These are phyloP conservation scores for Colius striatus DNA, from an alignment of 2,113 vertebrate species.

Conservation along the genomic window DNA sequence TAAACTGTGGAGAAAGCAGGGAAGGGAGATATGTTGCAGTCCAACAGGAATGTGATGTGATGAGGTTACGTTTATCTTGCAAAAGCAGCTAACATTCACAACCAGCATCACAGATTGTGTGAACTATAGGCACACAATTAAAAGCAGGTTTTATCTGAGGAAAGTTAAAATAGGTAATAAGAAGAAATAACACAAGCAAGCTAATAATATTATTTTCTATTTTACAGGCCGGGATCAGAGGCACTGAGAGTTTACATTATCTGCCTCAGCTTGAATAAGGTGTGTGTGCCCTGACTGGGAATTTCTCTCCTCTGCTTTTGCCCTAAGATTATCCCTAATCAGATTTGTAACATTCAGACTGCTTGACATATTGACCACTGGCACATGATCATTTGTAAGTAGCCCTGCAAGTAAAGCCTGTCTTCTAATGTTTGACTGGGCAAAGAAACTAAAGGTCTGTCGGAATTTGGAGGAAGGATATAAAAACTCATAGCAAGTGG, in stretches of 20 bases:
- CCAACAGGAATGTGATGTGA: neutral
- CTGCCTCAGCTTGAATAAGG: neutral
- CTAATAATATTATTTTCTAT: neutral
- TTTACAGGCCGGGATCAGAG: neutral
- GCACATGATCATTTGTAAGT: neutral
- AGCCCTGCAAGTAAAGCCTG: neutral
- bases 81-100: neutral
- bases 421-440: neutral
- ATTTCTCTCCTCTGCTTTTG: neutral
- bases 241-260: neutral
- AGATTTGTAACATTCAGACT: neutral
- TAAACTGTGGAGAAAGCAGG: neutral
- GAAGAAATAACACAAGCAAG: neutral
- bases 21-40: neutral
- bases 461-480: neutral
- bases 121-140: neutral
- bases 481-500: neutral
- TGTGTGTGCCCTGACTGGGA: neutral
- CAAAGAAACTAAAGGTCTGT: neutral
- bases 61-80: neutral
- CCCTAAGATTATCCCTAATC: neutral
- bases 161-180: neutral
- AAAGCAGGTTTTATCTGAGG: neutral
- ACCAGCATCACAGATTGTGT: neutral
- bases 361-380: neutral